Percentiles rank a stretch among this genome's conserved stretches.
These are phyloP conservation scores for Platycheirus rosarum DNA, from an alignment of 2,888 invertebrate genomes.

Conservation along the genomic window DNA sequence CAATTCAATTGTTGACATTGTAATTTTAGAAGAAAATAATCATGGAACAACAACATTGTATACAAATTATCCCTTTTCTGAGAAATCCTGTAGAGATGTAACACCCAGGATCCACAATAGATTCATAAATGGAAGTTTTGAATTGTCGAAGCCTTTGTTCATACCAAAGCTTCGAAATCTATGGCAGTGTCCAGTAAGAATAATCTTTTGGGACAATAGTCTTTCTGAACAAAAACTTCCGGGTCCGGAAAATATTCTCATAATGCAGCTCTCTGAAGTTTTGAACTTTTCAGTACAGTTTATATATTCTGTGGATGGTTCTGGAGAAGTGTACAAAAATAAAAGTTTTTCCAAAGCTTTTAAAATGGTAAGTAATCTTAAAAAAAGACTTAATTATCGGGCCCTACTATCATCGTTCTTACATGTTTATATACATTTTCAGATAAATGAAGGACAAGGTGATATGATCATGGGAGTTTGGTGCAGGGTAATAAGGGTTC, in stretches of 20 bases:
- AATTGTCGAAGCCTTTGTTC: not conserved
- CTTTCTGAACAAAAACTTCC: not conserved
- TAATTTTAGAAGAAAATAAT: not conserved
- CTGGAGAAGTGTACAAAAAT: not conserved
- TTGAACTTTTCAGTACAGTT: not conserved
- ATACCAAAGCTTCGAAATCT: not conserved
- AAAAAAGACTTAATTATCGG: no score
- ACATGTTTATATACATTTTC: not conserved
- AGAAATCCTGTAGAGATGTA: not conserved
- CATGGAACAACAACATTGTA: not conserved
- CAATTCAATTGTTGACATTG: not conserved
- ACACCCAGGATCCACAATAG: constrained; percentile 1
- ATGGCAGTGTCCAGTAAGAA: constrained; percentile 1
- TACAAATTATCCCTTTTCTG: constrained; percentile 1
- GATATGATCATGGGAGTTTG: not conserved
- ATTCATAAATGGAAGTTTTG: not conserved
- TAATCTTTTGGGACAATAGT: not conserved
- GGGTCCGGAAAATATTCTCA: not conserved
- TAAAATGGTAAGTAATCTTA: not conserved
- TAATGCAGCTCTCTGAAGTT: not conserved
- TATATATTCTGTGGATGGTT: not conserved
- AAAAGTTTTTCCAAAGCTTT: not conserved
- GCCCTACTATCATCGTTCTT: no score
- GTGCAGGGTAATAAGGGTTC: not conserved
- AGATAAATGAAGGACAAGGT: not conserved